Percentiles rank a stretch among this genome's conserved stretches.
phyloP scores from a whole-genome alignment of 2,113 vertebrate genomes.

The Plecturocebus donacophilus region DNA sequence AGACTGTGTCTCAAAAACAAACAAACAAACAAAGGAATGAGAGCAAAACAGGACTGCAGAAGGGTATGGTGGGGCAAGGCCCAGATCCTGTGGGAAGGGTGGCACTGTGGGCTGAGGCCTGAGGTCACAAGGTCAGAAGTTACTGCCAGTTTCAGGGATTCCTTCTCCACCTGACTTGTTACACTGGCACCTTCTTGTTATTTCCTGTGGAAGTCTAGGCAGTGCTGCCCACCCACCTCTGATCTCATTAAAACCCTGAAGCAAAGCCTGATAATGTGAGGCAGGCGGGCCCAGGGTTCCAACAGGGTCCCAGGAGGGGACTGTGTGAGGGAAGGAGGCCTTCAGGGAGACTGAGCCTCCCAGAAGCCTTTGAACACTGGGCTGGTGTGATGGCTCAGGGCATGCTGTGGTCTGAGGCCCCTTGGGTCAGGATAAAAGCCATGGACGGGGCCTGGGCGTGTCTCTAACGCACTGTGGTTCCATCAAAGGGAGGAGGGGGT shows the following conservation, averaged over 20 bases:
- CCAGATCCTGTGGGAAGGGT: rapidly evolving
- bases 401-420: too few relatives aligned
- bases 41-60: background rate
- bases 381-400: background rate
- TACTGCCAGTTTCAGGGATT: rapidly evolving
- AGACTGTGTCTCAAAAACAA: too few relatives aligned
- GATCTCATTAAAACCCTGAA: background rate
- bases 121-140: background rate
- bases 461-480: background rate
- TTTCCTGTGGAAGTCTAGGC: background rate
- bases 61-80: background rate
- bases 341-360: background rate
- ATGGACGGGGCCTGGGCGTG: background rate
- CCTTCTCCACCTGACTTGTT: background rate
- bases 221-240: background rate
- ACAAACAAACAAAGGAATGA: too few relatives aligned
- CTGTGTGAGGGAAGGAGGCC: background rate
- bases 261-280: background rate
- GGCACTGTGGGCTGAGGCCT: background rate
- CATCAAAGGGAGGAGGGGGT: background rate
- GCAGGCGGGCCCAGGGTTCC: background rate
- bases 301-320: background rate
- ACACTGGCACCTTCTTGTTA: background rate
- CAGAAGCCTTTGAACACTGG: background rate
- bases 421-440: background rate